phyloP scores from a whole-genome alignment of 1,140 invertebrate genomes.

The Pogonomyrmex barbatus region DNA sequence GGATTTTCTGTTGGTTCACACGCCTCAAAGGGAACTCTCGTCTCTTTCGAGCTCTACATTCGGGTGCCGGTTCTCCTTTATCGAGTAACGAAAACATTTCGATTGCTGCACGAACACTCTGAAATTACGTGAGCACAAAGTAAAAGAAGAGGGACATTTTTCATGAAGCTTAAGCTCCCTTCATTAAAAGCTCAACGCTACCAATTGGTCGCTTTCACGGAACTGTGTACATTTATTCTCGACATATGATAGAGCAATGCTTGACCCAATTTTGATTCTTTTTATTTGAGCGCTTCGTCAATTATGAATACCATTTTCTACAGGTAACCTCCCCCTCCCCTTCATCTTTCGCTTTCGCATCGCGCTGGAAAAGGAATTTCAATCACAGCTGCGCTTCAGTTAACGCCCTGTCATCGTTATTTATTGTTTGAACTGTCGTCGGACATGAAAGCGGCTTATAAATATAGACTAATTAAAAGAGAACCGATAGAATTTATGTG shows the following conservation, averaged over 20 bases:
- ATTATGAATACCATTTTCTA: conserved; percentile 66
- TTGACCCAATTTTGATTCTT: conserved; percentile 66
- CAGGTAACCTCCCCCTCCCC: neutral
- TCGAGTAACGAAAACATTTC: conserved; percentile 21
- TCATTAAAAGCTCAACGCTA: conserved; percentile 41
- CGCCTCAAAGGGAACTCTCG: conserved; percentile 22
- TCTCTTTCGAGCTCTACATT: neutral
- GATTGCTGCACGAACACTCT: conserved; percentile 22
- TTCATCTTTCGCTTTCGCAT: neutral
- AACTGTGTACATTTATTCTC: conserved; percentile 48
- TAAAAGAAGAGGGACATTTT: neutral
- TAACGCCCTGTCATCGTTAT: conserved; percentile 43
- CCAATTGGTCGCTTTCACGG: conserved; percentile 12
- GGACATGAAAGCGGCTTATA: conserved; percentile 9
- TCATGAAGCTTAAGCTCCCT: conserved; percentile 37
- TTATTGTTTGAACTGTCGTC: conserved; percentile 20
- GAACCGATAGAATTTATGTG: conserved; percentile 18
- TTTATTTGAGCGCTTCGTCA: conserved; percentile 56
- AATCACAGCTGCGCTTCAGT: conserved; percentile 30
- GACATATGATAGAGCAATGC: conserved; percentile 28
- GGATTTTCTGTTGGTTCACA: conserved; percentile 22
- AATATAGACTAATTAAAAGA: conserved; percentile 51
- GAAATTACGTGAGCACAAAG: conserved; percentile 24
- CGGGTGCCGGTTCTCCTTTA: conserved; percentile 10
- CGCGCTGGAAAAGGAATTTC: conserved; percentile 6